These are phyloP conservation scores for Ametastegia equiseti DNA, from an alignment of 2,888 invertebrate species.

Conservation along the genomic window DNA sequence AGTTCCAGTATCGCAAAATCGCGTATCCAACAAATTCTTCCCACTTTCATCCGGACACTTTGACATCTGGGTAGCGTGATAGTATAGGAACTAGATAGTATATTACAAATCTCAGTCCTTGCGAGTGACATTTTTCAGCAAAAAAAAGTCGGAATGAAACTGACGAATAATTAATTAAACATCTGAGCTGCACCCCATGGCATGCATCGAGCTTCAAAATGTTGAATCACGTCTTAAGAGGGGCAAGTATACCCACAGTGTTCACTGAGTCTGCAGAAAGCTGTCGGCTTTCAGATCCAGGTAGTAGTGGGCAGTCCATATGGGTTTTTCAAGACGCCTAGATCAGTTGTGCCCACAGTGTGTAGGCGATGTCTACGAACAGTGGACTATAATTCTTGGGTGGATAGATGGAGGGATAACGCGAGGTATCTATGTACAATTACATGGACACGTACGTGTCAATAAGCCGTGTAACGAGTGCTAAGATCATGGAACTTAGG, in stretches of 20 bases:
- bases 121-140: not conserved
- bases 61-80: no score
- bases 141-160: not conserved
- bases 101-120: not conserved
- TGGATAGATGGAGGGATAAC: constrained; percentile 29
- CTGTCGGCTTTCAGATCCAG: constrained; percentile 34
- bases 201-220: not conserved
- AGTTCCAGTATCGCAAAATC: no score
- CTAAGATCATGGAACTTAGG: constrained; percentile 12
- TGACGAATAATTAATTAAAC: not conserved
- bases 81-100: no score
- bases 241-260: not conserved
- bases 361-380: constrained; percentile 42
- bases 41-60: no score
- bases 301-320: constrained; percentile 28
- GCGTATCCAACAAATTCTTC: no score
- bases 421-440: constrained; percentile 12
- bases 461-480: constrained; percentile 11
- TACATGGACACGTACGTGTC: constrained; percentile 23
- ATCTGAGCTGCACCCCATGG: not conserved
- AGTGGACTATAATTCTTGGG: constrained; percentile 28
- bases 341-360: constrained; percentile 23
- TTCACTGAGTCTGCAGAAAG: constrained; percentile 11
- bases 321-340: constrained; percentile 24
- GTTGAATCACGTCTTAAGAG: not conserved